Conservation (phyloP, 2,797 vertebrate species). For the Muscicapa comitata region DNA sequence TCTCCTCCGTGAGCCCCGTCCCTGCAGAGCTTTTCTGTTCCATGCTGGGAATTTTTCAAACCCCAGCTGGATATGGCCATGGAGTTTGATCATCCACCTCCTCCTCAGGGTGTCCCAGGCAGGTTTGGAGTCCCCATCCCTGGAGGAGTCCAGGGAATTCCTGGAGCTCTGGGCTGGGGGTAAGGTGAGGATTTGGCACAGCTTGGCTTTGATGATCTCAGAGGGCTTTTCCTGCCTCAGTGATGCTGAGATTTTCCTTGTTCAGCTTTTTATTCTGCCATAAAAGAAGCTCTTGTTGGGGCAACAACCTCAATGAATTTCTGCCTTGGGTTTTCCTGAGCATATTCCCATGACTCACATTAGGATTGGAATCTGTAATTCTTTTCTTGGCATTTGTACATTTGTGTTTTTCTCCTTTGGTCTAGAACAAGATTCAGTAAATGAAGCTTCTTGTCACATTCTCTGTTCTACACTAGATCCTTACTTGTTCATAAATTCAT, state of each 20-base stretch:
- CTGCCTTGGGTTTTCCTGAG: background rate
- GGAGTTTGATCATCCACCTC: background rate
- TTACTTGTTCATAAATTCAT: background rate
- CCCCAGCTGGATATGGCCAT: rapidly evolving
- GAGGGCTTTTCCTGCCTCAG: background rate
- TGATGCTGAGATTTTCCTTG: background rate
- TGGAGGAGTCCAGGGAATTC: background rate
- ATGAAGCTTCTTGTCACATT: background rate
- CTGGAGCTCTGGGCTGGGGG: background rate
- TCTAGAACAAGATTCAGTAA: background rate
- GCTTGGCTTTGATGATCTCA: rapidly evolving
- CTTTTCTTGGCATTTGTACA: too few species aligned
- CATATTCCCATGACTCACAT: background rate
- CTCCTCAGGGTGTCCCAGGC: background rate
- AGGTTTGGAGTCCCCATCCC: background rate
- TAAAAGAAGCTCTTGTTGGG: background rate
- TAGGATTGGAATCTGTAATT: background rate
- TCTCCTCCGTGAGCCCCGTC: background rate
- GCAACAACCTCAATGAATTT: background rate
- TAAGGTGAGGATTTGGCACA: rapidly evolving
- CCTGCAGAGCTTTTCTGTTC: background rate
- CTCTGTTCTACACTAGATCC: background rate
- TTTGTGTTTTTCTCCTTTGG: background rate
- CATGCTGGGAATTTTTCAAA: background rate
- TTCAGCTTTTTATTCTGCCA: background rate